Evolutionary conservation across 2,113 vertebrate genomes (phyloP).

Genomic region (Pluvialis apricaria): DNA sequence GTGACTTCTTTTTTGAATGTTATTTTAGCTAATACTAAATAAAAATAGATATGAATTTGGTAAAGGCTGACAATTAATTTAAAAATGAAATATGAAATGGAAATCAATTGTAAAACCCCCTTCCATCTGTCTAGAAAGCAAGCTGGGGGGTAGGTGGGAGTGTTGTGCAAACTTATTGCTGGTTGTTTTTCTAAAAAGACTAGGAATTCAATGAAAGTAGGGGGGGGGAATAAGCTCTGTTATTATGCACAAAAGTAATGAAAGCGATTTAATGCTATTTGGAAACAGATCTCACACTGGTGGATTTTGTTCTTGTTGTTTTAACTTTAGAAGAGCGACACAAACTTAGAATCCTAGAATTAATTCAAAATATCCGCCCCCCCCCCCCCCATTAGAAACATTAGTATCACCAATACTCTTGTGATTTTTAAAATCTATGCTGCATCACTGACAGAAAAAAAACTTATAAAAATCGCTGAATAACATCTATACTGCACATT

Average conservation of each 20-base stretch:
- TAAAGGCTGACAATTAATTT: not conserved
- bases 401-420: not conserved
- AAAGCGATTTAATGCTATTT: not conserved
- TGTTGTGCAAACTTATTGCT: not conserved
- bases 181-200: not conserved
- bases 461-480: not conserved
- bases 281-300: not conserved
- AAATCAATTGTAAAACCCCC: not conserved
- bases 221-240: fast-evolving
- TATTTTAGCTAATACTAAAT: not conserved
- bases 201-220: not conserved
- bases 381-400: not conserved
- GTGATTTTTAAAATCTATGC: not conserved
- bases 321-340: not conserved
- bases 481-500: not conserved
- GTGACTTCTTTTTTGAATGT: not conserved
- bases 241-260: not conserved
- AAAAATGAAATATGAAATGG: not conserved
- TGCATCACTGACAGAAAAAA: not conserved
- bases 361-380: not conserved
- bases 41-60: not conserved
- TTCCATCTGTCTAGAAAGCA: not conserved
- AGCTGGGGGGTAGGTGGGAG: not conserved
- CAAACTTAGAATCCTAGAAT: not conserved
- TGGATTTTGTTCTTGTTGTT: fast-evolving